Evolutionary conservation across 2,113 vertebrate genomes (phyloP), one percentile per base, ranked within the genome.

Genomic region (Ellobius talpinus): DNA sequence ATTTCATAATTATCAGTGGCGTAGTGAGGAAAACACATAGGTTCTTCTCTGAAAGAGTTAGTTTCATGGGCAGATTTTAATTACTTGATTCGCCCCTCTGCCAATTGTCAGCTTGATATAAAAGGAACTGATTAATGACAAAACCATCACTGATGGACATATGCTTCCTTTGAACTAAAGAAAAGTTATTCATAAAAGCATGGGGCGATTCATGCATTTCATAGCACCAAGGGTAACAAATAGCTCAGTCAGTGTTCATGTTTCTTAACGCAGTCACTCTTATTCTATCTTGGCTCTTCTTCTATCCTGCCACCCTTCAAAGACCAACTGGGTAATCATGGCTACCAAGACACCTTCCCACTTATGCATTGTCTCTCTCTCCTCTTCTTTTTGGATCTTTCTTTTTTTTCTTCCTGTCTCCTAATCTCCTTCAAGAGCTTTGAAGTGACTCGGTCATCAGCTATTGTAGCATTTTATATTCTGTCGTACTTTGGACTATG

Each of bases 41-140:
- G 4, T n/a, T 87, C n/a, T 70, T 7, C 52, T 77, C 86, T 93
- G 19, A 78, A 84, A 70, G n/a, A 95, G 33, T 7, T 74, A 58
- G 47, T n/a, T 58, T 65, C 16, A 17, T 73, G 47, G 29, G 77
- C 61, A 29, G 93, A 79, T 93, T 95, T 84, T 88, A 85, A 66
- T 73, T 84, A 93, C 77, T 89, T 88, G 52, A 24, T 95, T 50
- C 65, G 79, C 29, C 13, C 31, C 73, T 74, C 33, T 61, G 74
- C 63, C 81, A 24, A 6, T 26, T 88, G 36, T 88, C 66, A 76
- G 11, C 29, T 58, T 87, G 63, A 36, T n/a, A 42, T 90, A 63
- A 96, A 36, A 29, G 77, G 81, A 70, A 89, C 47, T 87, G 58
- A 90, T 87, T 74, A 47, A 77, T 19, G 61, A 31, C 52, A 70